These are phyloP conservation scores for Isoperla grammatica DNA, from an alignment of 2,888 invertebrate species.

Conservation along the genomic window DNA sequence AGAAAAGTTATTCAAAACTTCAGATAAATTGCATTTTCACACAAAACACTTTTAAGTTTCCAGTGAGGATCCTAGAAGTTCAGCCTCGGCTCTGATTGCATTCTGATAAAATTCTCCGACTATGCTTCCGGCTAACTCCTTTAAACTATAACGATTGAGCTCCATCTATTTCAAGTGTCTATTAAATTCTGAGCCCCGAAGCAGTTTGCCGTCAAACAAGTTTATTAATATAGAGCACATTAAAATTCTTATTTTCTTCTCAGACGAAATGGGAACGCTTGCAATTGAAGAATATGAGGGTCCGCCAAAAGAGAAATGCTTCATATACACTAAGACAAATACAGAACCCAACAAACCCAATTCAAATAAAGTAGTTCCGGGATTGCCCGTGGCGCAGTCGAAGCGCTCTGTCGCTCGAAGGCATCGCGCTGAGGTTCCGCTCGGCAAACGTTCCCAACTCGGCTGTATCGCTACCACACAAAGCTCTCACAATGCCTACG, in stretches of 20 bases:
- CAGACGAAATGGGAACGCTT: constrained; percentile 4
- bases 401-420: constrained; percentile 7
- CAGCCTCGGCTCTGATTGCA: too few relatives aligned
- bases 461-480: too few relatives aligned
- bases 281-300: constrained; percentile 14
- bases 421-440: neutral
- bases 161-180: too few relatives aligned
- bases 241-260: constrained; percentile 3
- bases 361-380: constrained; percentile 16
- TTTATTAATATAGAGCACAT: constrained; percentile 11
- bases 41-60: too few relatives aligned
- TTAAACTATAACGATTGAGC: too few relatives aligned
- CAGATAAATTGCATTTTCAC: too few relatives aligned
- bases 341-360: constrained; percentile 4
- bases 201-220: constrained; percentile 9
- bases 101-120: too few relatives aligned
- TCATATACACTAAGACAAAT: constrained; percentile 11
- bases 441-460: constrained; percentile 6
- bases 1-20: too few relatives aligned
- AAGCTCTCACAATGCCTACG: too few relatives aligned
- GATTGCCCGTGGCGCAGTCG: neutral
- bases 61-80: too few relatives aligned
- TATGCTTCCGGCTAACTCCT: too few relatives aligned
- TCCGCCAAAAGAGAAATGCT: constrained; percentile 1
- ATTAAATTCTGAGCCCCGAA: neutral